Evolutionary conservation across 1,140 invertebrate genomes (phyloP), one percentile per base, ranked within the genome.

Genomic region (Oscheius sp.): DNA sequence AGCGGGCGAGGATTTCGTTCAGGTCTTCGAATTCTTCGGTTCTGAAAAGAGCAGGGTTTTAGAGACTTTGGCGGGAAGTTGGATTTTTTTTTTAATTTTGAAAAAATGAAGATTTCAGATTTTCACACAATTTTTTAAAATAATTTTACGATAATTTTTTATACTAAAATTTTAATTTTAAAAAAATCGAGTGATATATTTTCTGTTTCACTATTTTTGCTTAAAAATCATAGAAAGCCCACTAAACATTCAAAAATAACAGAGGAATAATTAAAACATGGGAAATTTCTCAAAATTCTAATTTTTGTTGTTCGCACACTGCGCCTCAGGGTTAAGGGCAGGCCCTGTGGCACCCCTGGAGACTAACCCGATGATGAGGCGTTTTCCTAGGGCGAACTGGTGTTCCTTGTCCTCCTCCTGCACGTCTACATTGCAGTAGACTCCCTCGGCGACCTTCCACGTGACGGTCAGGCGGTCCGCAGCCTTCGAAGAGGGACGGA

Each of bases 391-490:
- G 49, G 93, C 95, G 83, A 98, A 99, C 0, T 91, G 91, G 84
- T 99, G 97, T 80, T 94, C 92, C 87, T 99, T 99, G 10, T 93
- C 93, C 84, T 96, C 91, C 86, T 99, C 97, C 29, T 90, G 87
- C 0, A 99, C 90, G 83, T 97, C 94, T 65, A 99, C 94, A 84
- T 99, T 95, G 84, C 97, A 94, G 82, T 92, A 92, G 70, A 99
- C 91, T 18, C 90, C 90, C 59, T 97, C 93, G 2, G 91, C 89
- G 0, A 99, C 94, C 86, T 99, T 99, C 96, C 95, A 99, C 0
- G 95, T 97, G 0, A 97, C 92, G 0, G 95, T 98, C 52, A 99
- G 86, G 85, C 97, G 94, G 85, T 99, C 93, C 1, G 90, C 89
- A 46, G 94, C 95, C 88, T 91, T 80, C 10, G 74, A 80, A 52